These are phyloP conservation scores for Harpagoxenus sublaevis DNA, from an alignment of 2,888 invertebrate genomes.

Conservation along the genomic window DNA sequence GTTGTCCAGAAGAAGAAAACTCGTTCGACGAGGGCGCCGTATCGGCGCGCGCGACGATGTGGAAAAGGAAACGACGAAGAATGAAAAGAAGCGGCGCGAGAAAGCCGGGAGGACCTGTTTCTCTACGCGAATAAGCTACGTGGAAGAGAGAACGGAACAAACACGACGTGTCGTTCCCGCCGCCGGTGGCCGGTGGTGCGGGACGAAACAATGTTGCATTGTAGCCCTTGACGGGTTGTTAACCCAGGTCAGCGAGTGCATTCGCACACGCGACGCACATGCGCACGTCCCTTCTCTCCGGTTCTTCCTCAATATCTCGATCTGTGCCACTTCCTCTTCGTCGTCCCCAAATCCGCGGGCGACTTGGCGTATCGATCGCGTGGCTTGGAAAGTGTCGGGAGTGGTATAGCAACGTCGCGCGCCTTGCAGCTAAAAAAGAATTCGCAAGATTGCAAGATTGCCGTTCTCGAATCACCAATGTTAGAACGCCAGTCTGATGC, in stretches of 20 bases:
- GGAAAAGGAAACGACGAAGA: constrained; percentile 48
- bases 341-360: background rate
- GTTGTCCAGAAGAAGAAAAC: constrained; percentile 28
- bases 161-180: constrained; percentile 36
- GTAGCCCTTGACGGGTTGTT: constrained; percentile 80
- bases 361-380: constrained; percentile 31
- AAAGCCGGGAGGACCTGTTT: constrained; percentile 39
- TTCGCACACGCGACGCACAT: constrained; percentile 68
- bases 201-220: constrained; percentile 80
- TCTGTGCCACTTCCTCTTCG: constrained; percentile 32
- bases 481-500: too few species aligned
- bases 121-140: constrained; percentile 12
- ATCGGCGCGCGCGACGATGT: constrained; percentile 56
- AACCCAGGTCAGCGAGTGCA: constrained; percentile 82
- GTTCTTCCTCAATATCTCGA: constrained; percentile 44
- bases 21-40: constrained; percentile 58
- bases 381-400: background rate
- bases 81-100: constrained; percentile 48
- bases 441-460: background rate
- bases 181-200: constrained; percentile 67
- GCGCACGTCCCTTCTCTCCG: constrained; percentile 47
- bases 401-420: background rate
- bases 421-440: background rate
- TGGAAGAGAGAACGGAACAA: constrained; percentile 45
- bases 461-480: background rate